phyloP scores from a whole-genome alignment of 2,888 invertebrate species.

The Tridacna crocea region DNA sequence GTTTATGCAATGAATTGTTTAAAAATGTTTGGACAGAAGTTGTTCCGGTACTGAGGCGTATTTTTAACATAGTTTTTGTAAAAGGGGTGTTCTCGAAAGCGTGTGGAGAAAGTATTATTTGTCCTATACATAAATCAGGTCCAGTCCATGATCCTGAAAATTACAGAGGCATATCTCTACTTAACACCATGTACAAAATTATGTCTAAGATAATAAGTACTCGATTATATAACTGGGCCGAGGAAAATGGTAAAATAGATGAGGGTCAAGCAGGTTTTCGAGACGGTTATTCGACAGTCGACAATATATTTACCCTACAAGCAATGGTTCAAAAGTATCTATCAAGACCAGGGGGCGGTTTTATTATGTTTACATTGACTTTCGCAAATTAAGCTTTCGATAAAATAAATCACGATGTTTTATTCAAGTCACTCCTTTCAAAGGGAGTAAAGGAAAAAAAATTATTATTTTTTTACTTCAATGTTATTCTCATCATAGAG shows the following conservation, averaged over 20 bases:
- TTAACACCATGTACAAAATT: slow-evolving; percentile 22
- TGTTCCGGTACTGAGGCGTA: not conserved
- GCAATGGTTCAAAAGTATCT: slow-evolving; percentile 17
- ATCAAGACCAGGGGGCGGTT: slow-evolving; percentile 18
- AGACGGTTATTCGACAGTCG: slow-evolving; percentile 13
- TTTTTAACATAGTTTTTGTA: slow-evolving; percentile 14
- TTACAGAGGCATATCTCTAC: slow-evolving; percentile 11
- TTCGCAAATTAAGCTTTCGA: slow-evolving; percentile 1
- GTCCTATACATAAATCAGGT: slow-evolving; percentile 19
- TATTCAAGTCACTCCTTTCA: too few species aligned
- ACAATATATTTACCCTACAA: slow-evolving; percentile 18
- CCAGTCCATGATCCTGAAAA: not conserved
- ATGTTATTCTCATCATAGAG: slow-evolving; percentile 6
- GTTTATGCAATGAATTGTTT: not conserved
- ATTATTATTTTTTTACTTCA: not conserved
- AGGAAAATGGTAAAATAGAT: slow-evolving; percentile 18
- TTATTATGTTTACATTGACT: slow-evolving; percentile 4
- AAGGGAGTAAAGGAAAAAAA: not conserved
- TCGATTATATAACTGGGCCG: slow-evolving; percentile 12
- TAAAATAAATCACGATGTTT: not conserved
- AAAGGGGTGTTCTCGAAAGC: slow-evolving; percentile 10
- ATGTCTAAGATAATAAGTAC: slow-evolving; percentile 19
- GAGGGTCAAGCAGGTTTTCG: slow-evolving; percentile 8
- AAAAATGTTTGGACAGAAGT: not conserved
- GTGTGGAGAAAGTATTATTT: slow-evolving; percentile 19